Evolutionary conservation across 2,113 vertebrate species (phyloP), one percentile per base, ranked within the genome.

Genomic region (Siniperca knerii): DNA sequence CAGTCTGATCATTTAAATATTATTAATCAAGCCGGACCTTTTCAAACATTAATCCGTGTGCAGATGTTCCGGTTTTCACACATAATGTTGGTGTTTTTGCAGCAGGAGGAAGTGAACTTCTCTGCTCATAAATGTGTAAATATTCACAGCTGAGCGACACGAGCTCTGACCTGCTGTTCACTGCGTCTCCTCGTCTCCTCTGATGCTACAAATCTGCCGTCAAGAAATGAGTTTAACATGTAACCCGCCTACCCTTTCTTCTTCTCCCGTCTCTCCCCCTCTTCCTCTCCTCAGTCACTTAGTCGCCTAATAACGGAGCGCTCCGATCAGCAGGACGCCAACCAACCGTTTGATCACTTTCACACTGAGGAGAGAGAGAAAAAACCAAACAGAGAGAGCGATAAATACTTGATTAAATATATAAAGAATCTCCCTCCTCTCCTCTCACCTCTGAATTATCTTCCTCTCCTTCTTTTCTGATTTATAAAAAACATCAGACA

Each of bases 351-450:
- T 92, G 90, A 93, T 93, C 87, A 86, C 90, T 65, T 78, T 92
- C 86, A 80, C 75, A 77, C 86, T 3, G 68, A 83, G 76, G 20
- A 67, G 60, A 81, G 60, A 77, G 75, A 85, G 23, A 66, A 62
- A 35, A 74, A 72, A 37, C 23, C 48, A 79, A 77, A 83, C 54
- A 61, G 67, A 82, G 83, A 70, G 87, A 79, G 87, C 13, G 83
- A 93, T 90, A 93, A 93, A 93, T 87, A 91, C 88, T 94, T 93
- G 91, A 93, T 94, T 92, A 91, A 95, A 93, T 89, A 85, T 89
- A 85, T 86, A 86, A 90, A 91, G 85, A 89, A 90, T 67, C 64
- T 12, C 68, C 71, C 79, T 50, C 64, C 48, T 35, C 60, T 33
- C 64, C 46, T 35, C 60, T 77, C 66, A 79, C 85, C 81, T 87